A percentile compares a stretch with the other conserved stretches of the same genome.
These are phyloP conservation scores for Panurus biarmicus DNA, from an alignment of 2,113 vertebrate genomes.

Conservation along the genomic window DNA sequence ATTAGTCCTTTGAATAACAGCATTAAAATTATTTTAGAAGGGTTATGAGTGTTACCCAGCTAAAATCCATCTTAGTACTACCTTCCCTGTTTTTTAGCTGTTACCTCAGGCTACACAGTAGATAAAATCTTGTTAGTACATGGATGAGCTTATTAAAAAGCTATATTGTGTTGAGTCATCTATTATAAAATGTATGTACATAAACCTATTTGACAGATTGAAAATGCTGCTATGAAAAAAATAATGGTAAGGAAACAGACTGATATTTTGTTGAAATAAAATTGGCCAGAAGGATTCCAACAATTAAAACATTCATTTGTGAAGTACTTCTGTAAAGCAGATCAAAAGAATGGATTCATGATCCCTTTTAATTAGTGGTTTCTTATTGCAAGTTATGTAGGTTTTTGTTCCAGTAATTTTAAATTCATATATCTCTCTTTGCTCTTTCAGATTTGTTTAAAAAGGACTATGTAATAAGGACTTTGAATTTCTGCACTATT, in stretches of 20 bases:
- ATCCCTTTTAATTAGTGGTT: background rate
- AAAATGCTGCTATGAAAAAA: background rate
- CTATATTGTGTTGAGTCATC: background rate
- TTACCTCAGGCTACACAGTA: background rate
- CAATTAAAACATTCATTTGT: background rate
- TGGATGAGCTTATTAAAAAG: background rate
- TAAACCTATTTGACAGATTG: background rate
- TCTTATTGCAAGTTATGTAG: background rate
- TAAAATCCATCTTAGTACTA: background rate
- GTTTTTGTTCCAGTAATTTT: background rate
- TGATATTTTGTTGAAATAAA: background rate
- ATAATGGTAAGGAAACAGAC: background rate
- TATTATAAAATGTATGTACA: background rate
- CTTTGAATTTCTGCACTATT: background rate
- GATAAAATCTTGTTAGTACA: background rate
- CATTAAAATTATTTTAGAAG: background rate
- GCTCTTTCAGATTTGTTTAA: background rate
- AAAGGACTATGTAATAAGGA: background rate
- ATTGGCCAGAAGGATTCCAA: background rate
- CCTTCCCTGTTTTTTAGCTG: background rate
- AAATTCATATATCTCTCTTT: background rate
- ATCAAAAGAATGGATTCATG: background rate
- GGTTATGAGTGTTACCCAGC: background rate
- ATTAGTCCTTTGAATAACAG: background rate
- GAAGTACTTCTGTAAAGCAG: background rate